Conservation (phyloP, 2,113 vertebrate species). For the Connochaetes taurinus region DNA sequence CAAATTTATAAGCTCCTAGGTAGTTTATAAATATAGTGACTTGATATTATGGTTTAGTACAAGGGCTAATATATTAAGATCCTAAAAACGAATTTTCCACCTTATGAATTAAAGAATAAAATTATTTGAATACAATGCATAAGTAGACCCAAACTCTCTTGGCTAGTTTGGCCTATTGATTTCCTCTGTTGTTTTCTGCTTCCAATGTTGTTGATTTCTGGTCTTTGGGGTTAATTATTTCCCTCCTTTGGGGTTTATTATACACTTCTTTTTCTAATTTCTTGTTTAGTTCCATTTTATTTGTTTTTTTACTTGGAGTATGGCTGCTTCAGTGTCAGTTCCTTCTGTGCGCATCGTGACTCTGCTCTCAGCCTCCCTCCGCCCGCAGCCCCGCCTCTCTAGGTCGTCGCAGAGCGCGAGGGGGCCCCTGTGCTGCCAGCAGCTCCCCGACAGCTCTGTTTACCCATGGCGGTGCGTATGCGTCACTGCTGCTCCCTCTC, state of each 20-base stretch:
- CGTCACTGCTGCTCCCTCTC: no score
- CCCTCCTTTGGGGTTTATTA: neutral
- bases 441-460: neutral
- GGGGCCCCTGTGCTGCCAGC: neutral
- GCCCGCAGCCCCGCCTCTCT: fast-evolving
- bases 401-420: fast-evolving
- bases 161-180: neutral
- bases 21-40: neutral
- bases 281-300: neutral
- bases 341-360: neutral
- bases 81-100: neutral
- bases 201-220: neutral
- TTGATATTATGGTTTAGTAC: neutral
- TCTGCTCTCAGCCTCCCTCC: neutral
- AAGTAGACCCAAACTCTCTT: neutral
- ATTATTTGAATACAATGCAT: neutral
- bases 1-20: neutral
- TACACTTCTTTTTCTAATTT: neutral
- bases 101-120: neutral
- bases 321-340: neutral
- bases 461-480: fast-evolving
- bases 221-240: neutral
- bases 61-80: neutral
- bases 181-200: neutral
- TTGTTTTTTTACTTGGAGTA: neutral